Evolutionary conservation across 1,140 invertebrate species (phyloP).

Genomic region (Drosophila albomicans): DNA sequence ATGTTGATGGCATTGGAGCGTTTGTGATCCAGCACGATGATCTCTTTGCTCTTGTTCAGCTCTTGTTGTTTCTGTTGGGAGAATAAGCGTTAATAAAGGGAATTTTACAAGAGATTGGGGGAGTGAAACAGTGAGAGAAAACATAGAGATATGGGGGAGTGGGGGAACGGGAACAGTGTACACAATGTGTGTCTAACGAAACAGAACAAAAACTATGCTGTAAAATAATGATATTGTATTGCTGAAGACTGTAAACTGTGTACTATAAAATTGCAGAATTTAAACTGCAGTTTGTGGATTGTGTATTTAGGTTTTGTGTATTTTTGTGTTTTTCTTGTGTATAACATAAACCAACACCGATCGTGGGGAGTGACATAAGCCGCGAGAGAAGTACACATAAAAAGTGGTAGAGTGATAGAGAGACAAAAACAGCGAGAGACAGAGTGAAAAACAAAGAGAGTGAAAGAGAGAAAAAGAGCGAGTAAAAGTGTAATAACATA

Average conservation of each 20-base stretch:
- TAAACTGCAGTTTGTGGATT: too few relatives aligned
- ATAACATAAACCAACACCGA: slow-evolving; percentile 66
- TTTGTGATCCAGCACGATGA: slow-evolving; percentile 98
- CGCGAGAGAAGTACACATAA: slow-evolving; percentile 21
- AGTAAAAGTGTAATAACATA: slow-evolving; percentile 57
- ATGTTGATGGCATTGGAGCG: slow-evolving; percentile 99
- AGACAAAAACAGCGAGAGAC: neutral
- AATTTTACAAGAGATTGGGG: neutral
- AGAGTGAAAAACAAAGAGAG: neutral
- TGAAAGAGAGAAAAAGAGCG: slow-evolving; percentile 11
- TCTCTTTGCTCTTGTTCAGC: slow-evolving; percentile 96
- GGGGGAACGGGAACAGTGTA: neutral
- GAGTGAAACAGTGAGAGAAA: neutral
- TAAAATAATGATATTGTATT: slow-evolving; percentile 9
- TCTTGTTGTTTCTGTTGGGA: slow-evolving; percentile 96
- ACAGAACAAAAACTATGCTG: slow-evolving; percentile 12
- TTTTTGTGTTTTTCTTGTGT: slow-evolving; percentile 28
- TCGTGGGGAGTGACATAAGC: slow-evolving; percentile 13
- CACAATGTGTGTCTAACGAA: slow-evolving; percentile 8
- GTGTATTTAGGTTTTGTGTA: neutral
- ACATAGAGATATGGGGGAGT: neutral
- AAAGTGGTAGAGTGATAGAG: slow-evolving; percentile 20
- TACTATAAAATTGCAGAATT: neutral
- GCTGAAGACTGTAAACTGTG: neutral
- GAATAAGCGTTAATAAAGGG: neutral